phyloP scores from a whole-genome alignment of 1,140 invertebrate species.

The Pseudomyrmex flavicornis region DNA sequence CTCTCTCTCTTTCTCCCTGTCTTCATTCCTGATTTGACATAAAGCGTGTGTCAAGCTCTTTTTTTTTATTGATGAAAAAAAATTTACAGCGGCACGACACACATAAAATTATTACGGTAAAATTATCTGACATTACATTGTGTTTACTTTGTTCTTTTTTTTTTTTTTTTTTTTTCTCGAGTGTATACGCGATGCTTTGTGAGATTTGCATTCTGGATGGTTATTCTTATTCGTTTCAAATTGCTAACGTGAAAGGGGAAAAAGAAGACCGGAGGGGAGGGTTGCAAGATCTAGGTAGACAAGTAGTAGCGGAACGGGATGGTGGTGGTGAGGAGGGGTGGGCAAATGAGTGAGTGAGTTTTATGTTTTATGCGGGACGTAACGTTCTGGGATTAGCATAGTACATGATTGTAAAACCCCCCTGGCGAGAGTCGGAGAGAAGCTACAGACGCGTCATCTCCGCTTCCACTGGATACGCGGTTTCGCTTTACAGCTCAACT shows the following conservation, averaged over 20 bases:
- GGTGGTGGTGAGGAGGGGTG: conserved; percentile 2
- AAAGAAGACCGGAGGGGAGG: conserved; percentile 4
- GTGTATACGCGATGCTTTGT: conserved; percentile 65
- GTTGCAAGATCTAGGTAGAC: conserved; percentile 56
- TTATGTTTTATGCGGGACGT: conserved; percentile 81
- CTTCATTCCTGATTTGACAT: too few relatives aligned
- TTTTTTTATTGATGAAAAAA: neutral
- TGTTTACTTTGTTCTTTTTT: too few relatives aligned
- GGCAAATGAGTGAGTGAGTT: conserved; percentile 77
- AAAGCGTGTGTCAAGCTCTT: neutral
- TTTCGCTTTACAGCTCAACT: conserved; percentile 67
- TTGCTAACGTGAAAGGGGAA: conserved; percentile 63
- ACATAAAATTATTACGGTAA: too few relatives aligned
- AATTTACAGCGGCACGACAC: neutral
- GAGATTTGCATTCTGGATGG: conserved; percentile 75
- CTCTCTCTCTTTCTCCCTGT: too few relatives aligned
- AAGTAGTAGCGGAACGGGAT: conserved; percentile 48
- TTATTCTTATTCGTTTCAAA: conserved; percentile 75
- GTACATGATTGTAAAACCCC: conserved; percentile 80
- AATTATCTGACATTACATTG: neutral
- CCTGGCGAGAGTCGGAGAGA: conserved; percentile 64
- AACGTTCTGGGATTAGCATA: conserved; percentile 82
- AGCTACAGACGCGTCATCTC: conserved; percentile 71
- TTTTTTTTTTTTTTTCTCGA: neutral
- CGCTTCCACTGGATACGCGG: conserved; percentile 57